phyloP scores from a whole-genome alignment of 2,797 vertebrate genomes.

The Poecilia gillii region DNA sequence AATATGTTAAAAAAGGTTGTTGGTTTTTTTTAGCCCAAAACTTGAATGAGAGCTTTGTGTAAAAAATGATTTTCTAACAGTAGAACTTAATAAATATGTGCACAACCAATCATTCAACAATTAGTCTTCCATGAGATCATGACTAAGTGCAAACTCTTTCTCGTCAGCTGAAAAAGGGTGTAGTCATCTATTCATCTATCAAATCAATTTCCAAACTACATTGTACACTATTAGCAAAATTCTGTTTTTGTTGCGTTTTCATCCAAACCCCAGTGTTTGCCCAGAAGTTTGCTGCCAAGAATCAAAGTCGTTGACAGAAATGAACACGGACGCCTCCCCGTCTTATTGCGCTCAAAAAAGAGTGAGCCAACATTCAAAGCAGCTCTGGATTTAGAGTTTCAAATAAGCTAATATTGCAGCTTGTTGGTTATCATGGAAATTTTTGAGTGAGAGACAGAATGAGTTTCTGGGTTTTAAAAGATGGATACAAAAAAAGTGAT shows the following conservation, averaged over 20 bases:
- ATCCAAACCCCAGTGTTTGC: constrained; percentile 48
- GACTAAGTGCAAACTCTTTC: constrained; percentile 12
- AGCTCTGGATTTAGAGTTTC: constrained; percentile 25
- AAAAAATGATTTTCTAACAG: background rate
- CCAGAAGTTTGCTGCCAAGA: constrained; percentile 44
- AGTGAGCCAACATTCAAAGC: constrained; percentile 13
- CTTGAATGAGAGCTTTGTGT: background rate
- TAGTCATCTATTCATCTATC: constrained; percentile 27
- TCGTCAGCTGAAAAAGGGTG: constrained; percentile 10
- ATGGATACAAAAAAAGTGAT: background rate
- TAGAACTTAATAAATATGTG: background rate
- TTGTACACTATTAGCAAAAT: constrained; percentile 22
- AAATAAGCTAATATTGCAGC: constrained; percentile 25
- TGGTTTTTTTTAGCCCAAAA: background rate
- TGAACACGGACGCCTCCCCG: constrained; percentile 41
- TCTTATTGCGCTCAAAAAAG: constrained; percentile 33
- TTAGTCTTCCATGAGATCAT: constrained; percentile 14
- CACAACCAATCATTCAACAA: background rate
- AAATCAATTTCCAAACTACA: constrained; percentile 32
- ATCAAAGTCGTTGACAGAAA: constrained; percentile 57
- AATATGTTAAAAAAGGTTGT: background rate
- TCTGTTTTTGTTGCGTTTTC: constrained; percentile 30
- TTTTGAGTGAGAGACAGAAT: constrained; percentile 7
- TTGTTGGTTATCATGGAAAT: constrained; percentile 19
- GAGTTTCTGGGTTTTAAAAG: constrained; percentile 8